These are phyloP conservation scores for Zosterops japonicus DNA, from an alignment of 2,113 vertebrate genomes.

Conservation along the genomic window DNA sequence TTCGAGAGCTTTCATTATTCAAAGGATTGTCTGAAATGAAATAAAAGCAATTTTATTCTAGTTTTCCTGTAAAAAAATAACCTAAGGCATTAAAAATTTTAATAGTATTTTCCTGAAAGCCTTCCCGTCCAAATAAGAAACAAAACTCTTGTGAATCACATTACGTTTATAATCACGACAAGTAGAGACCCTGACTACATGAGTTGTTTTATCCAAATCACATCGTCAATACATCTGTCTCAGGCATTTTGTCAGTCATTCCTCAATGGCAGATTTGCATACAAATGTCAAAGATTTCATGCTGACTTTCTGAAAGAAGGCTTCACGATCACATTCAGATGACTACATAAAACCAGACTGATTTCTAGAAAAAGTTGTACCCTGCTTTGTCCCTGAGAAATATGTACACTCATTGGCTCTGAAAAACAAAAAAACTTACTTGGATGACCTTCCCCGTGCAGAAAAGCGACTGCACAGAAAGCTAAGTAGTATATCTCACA, in stretches of 20 bases:
- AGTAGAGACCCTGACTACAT: neutral
- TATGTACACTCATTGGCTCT: neutral
- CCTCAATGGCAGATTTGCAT: neutral
- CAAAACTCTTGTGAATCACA: neutral
- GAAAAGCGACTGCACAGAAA: neutral
- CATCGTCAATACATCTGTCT: neutral
- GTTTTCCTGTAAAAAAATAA: neutral
- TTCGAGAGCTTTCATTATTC: constrained; percentile 90
- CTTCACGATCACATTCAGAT: neutral
- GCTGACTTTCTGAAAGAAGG: neutral
- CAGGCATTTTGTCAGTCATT: neutral
- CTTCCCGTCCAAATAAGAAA: neutral
- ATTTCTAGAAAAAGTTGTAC: neutral
- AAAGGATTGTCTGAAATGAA: constrained; percentile 88
- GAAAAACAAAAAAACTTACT: neutral
- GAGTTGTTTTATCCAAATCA: neutral
- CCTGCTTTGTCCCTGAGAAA: neutral
- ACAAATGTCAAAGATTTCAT: neutral
- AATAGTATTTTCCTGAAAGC: neutral
- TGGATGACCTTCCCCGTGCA: neutral
- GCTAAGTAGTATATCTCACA: neutral
- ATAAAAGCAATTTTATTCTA: constrained; percentile 42
- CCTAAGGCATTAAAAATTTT: neutral
- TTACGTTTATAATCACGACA: neutral
- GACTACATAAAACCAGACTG: neutral